Evolutionary conservation across 2,797 vertebrate genomes (phyloP), one percentile per base, ranked within the genome.

Genomic region (Pipistrellus nathusii): DNA sequence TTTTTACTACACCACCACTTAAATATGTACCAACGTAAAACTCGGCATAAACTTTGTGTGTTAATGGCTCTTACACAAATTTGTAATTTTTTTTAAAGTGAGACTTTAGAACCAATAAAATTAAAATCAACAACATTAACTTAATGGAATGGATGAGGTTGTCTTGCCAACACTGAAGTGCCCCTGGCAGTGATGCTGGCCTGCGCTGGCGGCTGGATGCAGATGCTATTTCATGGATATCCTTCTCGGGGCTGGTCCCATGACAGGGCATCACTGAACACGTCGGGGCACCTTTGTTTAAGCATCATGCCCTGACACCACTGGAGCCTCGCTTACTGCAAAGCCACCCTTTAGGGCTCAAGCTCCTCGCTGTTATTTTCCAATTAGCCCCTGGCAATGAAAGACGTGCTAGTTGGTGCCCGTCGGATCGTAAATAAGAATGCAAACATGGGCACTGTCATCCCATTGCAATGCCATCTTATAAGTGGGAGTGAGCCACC

Each of bases 201-300:
- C 30, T 0, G 4, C 7, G 8, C 0, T 18, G n/a, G 17, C 5
- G 1, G 1, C 27, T 2, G 53, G 0, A 23, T 0, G 1, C 3
- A 20, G 23, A 12, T 0, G 53, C 10, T 32, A 62, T 51, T 14
- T 25, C n/a, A 2, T 0, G 18, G 55, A 17, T 17, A 0, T 11
- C 6, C 35, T 35, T 27, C 14, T 17, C 25, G 10, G 27, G 7
- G 9, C 64, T 48, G 48, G 21, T 23, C 48, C 38, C 23, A 5
- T 6, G 1, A 8, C 2, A 35, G 32, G 35, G 21, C 3, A 1
- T 10, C 7, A 48, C 15, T 73, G 41, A 48, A 85, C n/a, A 81
- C 41, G 8, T 7, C 5, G 1, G 35, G 44, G 13, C 4, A 20
- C 8, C 8, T n/a, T 27, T 82, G 69, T 41, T 62, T 4, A 10